Evolutionary conservation across 92 coral and sea anemone species (phyloP), one percentile per base, ranked within the genome.

Genomic region (Hydrozoanthus gracilis): DNA sequence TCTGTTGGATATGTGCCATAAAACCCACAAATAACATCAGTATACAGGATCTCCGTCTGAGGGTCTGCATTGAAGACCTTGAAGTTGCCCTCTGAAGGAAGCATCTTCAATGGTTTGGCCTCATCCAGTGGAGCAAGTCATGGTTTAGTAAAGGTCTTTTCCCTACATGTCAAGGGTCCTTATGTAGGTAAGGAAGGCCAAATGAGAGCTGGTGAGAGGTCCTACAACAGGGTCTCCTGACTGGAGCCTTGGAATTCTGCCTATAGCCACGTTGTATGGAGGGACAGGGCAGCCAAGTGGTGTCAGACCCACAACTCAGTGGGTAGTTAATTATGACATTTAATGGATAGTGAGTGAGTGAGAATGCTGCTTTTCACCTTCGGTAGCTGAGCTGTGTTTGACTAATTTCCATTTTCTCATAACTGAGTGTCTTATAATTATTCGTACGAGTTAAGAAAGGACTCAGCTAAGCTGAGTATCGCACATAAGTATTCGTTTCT

Each of bases 211-310:
- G 73, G 73, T 47, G 13, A 14, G 73, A 18, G 46, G 46, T 69
- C 73, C 73, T 69, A 69, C 72, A 66, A 66, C 72, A 27, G 39
- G 39, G 2, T 2, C 39, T 27, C 39, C 8, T 27, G 72, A 10
- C 72, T 4, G 72, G 72, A 66, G 72, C 72, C 72, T 66, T 44
- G 72, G 35, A 44, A 66, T n/a, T n/a, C n/a, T 20, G 20, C 72
- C 27, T 66, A 1, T 66, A 66, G n/a, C 72, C 72, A 14, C 27
- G 72, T 66, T n/a, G 39, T 66, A 10, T 66, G 72, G 72, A 66
- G 72, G 27, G 72, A 27, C 35, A 20, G 72, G 44, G 27, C 72
- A 66, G 72, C 72, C 72, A 64, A 64, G 5, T 64, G 27, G 70
- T 27, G 39, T 27, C 39, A 27, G 39, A 27, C 39, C 39, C 39